Conservation (phyloP, 2,888 invertebrate species). For the Dolichopus griseipennis region DNA sequence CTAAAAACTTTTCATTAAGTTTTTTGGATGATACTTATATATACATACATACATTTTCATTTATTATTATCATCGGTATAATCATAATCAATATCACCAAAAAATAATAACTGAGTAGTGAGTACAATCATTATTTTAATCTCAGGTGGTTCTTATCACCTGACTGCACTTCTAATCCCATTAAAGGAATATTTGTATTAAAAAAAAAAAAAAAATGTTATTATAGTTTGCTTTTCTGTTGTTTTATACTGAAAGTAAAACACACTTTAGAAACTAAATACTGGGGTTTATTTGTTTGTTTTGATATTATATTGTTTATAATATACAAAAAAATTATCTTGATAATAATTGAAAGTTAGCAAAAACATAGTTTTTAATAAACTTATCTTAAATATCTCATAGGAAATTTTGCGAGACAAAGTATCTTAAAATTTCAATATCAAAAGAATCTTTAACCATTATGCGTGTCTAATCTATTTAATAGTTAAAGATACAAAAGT, state of each 20-base stretch:
- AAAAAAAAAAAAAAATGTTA: too few relatives aligned
- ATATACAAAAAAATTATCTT: neutral
- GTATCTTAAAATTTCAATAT: neutral
- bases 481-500: too few relatives aligned
- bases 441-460: neutral
- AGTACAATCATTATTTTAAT: neutral
- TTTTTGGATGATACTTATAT: too few relatives aligned
- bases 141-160: slow-evolving; percentile 4
- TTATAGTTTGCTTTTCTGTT: neutral
- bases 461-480: slow-evolving; percentile 1
- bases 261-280: too few relatives aligned
- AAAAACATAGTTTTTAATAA: neutral
- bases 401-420: neutral
- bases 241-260: too few relatives aligned
- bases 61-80: too few relatives aligned
- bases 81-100: too few relatives aligned
- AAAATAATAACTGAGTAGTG: neutral
- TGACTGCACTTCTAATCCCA: slow-evolving; percentile 6
- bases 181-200: neutral
- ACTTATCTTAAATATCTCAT: too few relatives aligned
- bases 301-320: neutral
- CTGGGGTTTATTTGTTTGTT: too few relatives aligned
- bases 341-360: neutral
- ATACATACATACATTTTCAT: too few relatives aligned
- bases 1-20: too few relatives aligned